These are phyloP conservation scores for Callipepla californica DNA, from an alignment of 2,113 vertebrate species.

Conservation along the genomic window DNA sequence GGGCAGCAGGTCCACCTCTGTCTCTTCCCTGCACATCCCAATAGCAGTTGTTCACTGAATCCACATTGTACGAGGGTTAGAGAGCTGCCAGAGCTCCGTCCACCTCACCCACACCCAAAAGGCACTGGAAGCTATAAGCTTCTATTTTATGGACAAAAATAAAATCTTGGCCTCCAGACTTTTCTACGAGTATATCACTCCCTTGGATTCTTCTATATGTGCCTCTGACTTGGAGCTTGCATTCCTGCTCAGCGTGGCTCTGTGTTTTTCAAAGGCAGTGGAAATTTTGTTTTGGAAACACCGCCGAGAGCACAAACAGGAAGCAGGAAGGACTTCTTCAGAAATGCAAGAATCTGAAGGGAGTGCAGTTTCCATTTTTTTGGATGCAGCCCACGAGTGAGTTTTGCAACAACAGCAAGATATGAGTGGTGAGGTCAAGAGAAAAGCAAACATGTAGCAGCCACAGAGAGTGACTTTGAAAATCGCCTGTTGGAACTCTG, in stretches of 20 bases:
- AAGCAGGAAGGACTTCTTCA: constrained; percentile 54
- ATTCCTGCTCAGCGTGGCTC: constrained; percentile 34
- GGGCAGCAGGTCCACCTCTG: neutral
- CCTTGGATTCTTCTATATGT: neutral
- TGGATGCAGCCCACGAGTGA: neutral
- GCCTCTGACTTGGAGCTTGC: neutral
- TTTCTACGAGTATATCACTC: neutral
- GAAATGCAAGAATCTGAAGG: neutral
- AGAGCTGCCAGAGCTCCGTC: neutral
- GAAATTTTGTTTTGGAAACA: constrained; percentile 63
- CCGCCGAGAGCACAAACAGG: constrained; percentile 45
- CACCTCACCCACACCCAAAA: neutral
- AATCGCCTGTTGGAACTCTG: neutral
- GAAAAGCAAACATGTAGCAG: constrained; percentile 47
- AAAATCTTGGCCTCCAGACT: neutral
- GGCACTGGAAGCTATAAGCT: neutral
- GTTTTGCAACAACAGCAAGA: constrained; percentile 53
- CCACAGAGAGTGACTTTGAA: constrained; percentile 1
- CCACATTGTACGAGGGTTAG: rapidly evolving
- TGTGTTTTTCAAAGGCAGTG: constrained; percentile 14
- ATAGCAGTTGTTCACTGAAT: neutral
- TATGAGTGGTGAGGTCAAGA: constrained; percentile 35
- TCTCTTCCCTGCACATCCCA: rapidly evolving
- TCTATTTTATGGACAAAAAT: neutral
- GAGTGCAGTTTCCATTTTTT: neutral